These are phyloP conservation scores for Parazoanthus atlanticus DNA, from an alignment of 92 coral and sea anemone species.

Conservation along the genomic window DNA sequence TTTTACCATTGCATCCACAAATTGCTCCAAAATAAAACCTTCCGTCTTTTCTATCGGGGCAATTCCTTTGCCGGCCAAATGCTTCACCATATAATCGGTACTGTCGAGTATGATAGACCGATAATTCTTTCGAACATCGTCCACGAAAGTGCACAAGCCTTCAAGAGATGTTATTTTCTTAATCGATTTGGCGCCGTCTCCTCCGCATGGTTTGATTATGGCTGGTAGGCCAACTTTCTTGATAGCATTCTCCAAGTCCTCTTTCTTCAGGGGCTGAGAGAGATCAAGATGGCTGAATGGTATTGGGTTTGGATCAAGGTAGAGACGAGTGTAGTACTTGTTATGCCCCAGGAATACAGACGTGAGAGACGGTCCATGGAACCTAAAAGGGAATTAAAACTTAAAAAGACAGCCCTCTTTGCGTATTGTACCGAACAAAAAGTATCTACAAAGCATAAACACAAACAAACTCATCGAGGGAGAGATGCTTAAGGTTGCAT, in stretches of 20 bases:
- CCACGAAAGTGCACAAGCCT: background rate
- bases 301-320: background rate
- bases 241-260: background rate
- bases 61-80: background rate
- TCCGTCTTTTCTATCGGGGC: background rate
- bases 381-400: background rate
- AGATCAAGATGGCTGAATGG: background rate
- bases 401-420: too few relatives aligned
- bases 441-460: too few relatives aligned
- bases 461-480: too few relatives aligned
- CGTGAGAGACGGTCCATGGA: background rate
- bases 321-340: conserved; percentile 9
- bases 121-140: background rate
- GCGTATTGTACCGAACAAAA: too few relatives aligned
- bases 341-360: background rate
- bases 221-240: conserved; percentile 6
- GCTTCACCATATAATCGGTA: background rate
- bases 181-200: background rate
- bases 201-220: background rate
- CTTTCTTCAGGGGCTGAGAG: background rate
- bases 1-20: background rate
- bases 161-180: conserved; percentile 6
- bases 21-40: background rate
- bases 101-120: background rate
- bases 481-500: too few relatives aligned